phyloP scores from a whole-genome alignment of 2,888 invertebrate species.

The Drosophila conformis region DNA sequence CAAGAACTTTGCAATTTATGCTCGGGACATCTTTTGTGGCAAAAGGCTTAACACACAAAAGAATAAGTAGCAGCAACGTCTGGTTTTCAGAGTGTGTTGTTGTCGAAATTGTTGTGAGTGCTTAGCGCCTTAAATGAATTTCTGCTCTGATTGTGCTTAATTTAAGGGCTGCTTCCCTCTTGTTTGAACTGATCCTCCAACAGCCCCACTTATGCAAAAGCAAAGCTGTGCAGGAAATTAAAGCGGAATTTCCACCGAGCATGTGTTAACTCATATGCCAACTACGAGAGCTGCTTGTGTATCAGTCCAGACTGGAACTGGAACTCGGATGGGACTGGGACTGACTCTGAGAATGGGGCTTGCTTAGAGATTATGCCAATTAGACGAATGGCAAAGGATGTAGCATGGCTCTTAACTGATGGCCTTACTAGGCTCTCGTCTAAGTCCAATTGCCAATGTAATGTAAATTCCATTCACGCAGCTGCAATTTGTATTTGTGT shows the following conservation, averaged over 20 bases:
- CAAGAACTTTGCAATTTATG: constrained; percentile 58
- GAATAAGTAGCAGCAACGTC: constrained; percentile 10
- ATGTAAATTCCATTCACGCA: constrained; percentile 65
- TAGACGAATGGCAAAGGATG: constrained; percentile 43
- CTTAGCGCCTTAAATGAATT: constrained; percentile 79
- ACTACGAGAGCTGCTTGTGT: constrained; percentile 19
- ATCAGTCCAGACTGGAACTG: not conserved
- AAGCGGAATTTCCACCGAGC: constrained; percentile 67
- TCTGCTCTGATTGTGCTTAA: constrained; percentile 80
- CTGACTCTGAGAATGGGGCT: not conserved
- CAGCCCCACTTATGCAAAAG: constrained; percentile 53
- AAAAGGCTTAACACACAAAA: constrained; percentile 39
- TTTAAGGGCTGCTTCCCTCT: constrained; percentile 49
- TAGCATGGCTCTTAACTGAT: constrained; percentile 26
- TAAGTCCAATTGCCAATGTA: constrained; percentile 71
- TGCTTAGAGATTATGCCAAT: constrained; percentile 46
- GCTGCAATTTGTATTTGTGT: constrained; percentile 6
- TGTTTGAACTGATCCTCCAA: not conserved
- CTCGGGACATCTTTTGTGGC: constrained; percentile 25
- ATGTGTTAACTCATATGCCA: constrained; percentile 66
- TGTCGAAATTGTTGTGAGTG: constrained; percentile 70
- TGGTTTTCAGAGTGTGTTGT: constrained; percentile 41
- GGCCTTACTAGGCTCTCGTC: constrained; percentile 51
- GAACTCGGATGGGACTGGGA: not conserved
- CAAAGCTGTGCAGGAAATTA: constrained; percentile 54